These are phyloP conservation scores for Schizopygopsis malacanthus DNA, from an alignment of 2,797 vertebrate species.

Conservation along the genomic window DNA sequence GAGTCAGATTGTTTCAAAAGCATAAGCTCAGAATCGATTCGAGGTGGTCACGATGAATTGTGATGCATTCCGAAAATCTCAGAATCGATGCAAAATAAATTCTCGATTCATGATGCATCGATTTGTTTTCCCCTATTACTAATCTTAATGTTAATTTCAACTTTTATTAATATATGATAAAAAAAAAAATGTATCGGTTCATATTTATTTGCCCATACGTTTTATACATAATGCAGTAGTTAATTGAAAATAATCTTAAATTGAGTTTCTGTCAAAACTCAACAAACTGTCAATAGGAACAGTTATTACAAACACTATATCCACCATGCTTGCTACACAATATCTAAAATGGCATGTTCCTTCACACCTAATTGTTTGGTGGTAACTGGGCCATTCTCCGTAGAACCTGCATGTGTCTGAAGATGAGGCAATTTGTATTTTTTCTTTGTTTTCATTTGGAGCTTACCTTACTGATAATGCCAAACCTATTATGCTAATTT, in stretches of 20 bases:
- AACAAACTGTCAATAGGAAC: too few species aligned
- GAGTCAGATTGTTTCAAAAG: too few species aligned
- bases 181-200: neutral
- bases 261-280: too few species aligned
- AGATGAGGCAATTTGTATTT: neutral
- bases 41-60: too few species aligned
- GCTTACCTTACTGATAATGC: conserved; percentile 35
- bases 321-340: neutral
- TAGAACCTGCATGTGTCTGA: neutral
- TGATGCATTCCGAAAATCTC: too few species aligned
- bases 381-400: neutral
- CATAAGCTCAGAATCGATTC: too few species aligned
- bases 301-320: neutral
- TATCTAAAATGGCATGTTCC: neutral
- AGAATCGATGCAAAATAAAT: too few species aligned
- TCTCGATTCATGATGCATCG: neutral
- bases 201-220: neutral
- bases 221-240: too few species aligned
- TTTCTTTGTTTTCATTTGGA: neutral
- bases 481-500: conserved; percentile 54
- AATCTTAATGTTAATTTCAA: too few species aligned
- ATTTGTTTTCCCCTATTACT: neutral
- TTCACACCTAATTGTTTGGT: neutral
- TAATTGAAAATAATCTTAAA: too few species aligned
- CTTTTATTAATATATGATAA: too few species aligned